These are phyloP conservation scores for Xiphorhynchus elegans DNA, from an alignment of 2,113 vertebrate genomes.

Conservation along the genomic window DNA sequence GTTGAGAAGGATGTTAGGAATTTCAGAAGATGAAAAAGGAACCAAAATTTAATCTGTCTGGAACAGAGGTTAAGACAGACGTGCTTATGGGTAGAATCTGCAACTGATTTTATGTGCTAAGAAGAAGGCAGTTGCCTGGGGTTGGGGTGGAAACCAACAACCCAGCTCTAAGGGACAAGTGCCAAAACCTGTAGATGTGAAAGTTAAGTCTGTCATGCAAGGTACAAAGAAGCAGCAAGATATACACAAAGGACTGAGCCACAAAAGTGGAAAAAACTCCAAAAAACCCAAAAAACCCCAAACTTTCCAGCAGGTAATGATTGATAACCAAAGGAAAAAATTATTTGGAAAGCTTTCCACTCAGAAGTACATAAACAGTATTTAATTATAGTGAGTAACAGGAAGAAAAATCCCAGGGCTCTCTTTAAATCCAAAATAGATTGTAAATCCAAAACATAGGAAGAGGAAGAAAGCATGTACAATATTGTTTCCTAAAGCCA, in stretches of 20 bases:
- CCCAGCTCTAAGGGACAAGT: background rate
- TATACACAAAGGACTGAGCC: background rate
- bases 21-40: background rate
- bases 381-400: constrained; percentile 37
- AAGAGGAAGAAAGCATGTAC: constrained; percentile 36
- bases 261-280: background rate
- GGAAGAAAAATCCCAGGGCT: constrained; percentile 49
- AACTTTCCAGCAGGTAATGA: background rate
- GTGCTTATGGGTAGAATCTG: background rate
- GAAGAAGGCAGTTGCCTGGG: background rate
- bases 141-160: background rate
- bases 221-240: background rate
- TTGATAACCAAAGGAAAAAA: background rate
- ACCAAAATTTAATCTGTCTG: background rate
- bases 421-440: constrained; percentile 40
- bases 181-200: background rate
- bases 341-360: background rate
- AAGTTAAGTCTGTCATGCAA: background rate
- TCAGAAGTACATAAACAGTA: background rate
- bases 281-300: background rate
- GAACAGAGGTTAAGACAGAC: background rate
- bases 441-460: constrained; percentile 26
- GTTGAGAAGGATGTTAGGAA: background rate
- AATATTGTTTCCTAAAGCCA: constrained; percentile 56
- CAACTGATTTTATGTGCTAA: background rate